Conservation (phyloP, 2,888 invertebrate genomes). For the Danaus chrysippus region DNA sequence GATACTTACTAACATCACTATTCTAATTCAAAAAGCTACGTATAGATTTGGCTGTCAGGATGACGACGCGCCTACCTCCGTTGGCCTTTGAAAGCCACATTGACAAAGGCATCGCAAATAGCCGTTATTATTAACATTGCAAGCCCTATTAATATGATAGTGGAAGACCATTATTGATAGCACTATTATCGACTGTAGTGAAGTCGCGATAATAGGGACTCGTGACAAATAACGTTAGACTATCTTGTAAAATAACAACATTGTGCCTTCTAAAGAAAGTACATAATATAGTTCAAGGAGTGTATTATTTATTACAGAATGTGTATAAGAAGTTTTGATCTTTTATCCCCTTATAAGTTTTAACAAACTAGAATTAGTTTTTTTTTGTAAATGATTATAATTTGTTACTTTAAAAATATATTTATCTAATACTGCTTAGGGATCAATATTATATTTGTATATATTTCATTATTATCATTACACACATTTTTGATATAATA, state of each 20-base stretch:
- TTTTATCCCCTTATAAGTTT: too few relatives aligned
- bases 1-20: slow-evolving; percentile 41
- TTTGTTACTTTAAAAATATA: too few relatives aligned
- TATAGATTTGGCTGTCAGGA: slow-evolving; percentile 55
- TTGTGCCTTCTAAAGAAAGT: neutral
- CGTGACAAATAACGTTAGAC: slow-evolving; percentile 16
- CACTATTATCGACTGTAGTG: slow-evolving; percentile 32
- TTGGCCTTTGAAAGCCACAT: slow-evolving; percentile 63
- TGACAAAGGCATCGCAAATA: slow-evolving; percentile 74
- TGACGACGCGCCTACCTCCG: slow-evolving; percentile 71
- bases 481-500: neutral
- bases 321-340: too few relatives aligned
- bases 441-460: too few relatives aligned
- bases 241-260: slow-evolving; percentile 1
- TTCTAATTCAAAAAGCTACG: slow-evolving; percentile 39
- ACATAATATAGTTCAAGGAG: slow-evolving; percentile 3
- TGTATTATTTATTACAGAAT: neutral
- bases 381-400: too few relatives aligned
- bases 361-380: too few relatives aligned
- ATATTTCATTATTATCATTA: neutral
- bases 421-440: too few relatives aligned
- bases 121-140: slow-evolving; percentile 61
- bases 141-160: slow-evolving; percentile 61
- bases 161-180: slow-evolving; percentile 45
- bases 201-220: slow-evolving; percentile 20